These are phyloP conservation scores for Lepus europaeus DNA, from an alignment of 2,113 vertebrate genomes.

Conservation along the genomic window DNA sequence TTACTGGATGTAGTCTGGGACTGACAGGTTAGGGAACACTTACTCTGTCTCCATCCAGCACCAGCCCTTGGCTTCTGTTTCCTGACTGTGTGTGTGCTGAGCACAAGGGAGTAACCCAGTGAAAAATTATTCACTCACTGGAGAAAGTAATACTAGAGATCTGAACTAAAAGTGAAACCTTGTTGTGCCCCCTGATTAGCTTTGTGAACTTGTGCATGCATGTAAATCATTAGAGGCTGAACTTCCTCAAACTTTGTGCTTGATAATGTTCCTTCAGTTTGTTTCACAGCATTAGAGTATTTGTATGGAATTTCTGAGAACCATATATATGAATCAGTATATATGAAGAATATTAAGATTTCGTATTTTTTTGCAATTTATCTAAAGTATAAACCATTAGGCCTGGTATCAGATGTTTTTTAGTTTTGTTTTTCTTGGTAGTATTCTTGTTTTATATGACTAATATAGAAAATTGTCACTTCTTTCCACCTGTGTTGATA, in stretches of 20 bases:
- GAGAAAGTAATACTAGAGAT: background rate
- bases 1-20: background rate
- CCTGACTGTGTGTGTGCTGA: background rate
- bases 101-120: background rate
- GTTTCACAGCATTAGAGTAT: background rate
- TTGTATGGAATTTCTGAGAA: background rate
- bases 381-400: background rate
- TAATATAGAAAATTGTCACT: background rate
- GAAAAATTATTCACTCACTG: background rate
- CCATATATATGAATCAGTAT: background rate
- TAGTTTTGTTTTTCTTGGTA: slow-evolving; percentile 20
- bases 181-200: background rate
- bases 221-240: background rate
- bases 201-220: background rate
- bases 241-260: background rate
- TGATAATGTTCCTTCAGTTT: background rate
- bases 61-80: background rate
- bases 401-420: background rate
- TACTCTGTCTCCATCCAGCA: background rate
- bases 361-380: background rate
- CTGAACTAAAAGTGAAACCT: background rate
- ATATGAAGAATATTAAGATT: slow-evolving; percentile 28
- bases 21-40: background rate
- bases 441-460: background rate
- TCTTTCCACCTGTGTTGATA: background rate